Evolutionary conservation across 1,140 invertebrate species (phyloP).

Genomic region (Antheraea mylitta): DNA sequence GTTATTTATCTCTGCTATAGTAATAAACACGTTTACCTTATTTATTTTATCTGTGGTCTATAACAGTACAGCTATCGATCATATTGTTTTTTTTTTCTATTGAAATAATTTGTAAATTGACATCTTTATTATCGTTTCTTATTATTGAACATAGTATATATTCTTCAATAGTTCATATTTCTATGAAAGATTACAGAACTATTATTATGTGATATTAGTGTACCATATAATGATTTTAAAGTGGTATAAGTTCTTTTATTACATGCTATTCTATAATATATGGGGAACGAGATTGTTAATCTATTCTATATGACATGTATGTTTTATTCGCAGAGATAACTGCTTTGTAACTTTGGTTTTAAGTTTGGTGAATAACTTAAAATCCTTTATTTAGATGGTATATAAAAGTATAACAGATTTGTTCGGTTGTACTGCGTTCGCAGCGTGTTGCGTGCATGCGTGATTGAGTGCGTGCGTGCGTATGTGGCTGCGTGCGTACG

Average conservation of each 20-base stretch:
- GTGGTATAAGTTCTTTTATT: neutral
- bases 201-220: slow-evolving; percentile 1
- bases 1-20: neutral
- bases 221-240: slow-evolving; percentile 1
- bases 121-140: neutral
- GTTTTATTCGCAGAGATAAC: neutral
- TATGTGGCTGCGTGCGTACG: no score
- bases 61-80: neutral
- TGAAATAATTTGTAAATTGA: neutral
- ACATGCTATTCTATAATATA: neutral
- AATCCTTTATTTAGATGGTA: no score
- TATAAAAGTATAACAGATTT: no score
- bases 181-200: neutral
- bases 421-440: no score
- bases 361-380: no score
- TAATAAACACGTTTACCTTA: neutral
- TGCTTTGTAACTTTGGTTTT: no score
- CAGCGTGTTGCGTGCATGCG: no score
- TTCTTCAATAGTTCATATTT: slow-evolving; percentile 1
- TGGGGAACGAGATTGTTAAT: neutral
- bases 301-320: neutral
- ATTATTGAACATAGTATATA: neutral
- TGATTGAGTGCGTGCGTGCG: no score
- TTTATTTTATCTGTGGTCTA: neutral
- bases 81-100: neutral